These are phyloP conservation scores for Caerostris extrusa DNA, from an alignment of 1,140 invertebrate genomes.

Conservation along the genomic window DNA sequence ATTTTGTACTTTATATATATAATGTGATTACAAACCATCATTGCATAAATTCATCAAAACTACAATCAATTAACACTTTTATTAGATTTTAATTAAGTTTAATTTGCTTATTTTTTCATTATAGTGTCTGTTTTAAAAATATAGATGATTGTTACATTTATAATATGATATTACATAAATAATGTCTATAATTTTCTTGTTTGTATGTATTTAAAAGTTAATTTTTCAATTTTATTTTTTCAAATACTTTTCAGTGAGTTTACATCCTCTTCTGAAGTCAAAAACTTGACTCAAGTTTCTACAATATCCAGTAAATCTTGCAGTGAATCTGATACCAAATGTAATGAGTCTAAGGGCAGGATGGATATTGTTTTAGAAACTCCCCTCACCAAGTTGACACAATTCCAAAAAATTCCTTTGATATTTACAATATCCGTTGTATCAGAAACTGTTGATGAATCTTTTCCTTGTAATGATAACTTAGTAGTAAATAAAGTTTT, in stretches of 20 bases:
- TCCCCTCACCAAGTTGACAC: background rate
- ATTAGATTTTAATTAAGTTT: too few relatives aligned
- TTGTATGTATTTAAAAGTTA: too few relatives aligned
- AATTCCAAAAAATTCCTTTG: constrained; percentile 4
- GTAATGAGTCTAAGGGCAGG: background rate
- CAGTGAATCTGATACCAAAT: background rate
- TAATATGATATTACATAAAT: too few relatives aligned
- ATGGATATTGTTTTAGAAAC: constrained; percentile 30
- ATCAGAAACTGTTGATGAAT: background rate
- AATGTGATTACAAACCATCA: too few relatives aligned
- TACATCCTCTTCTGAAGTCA: background rate
- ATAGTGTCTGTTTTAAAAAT: too few relatives aligned
- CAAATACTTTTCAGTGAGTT: background rate
- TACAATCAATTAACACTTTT: too few relatives aligned
- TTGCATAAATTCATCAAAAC: too few relatives aligned
- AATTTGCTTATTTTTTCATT: too few relatives aligned
- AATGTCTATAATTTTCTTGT: too few relatives aligned
- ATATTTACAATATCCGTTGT: constrained; percentile 51
- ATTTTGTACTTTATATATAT: too few relatives aligned
- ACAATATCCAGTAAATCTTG: background rate
- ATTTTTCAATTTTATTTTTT: too few relatives aligned
- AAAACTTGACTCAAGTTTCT: background rate
- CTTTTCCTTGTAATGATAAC: constrained; percentile 58
- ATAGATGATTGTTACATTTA: too few relatives aligned
- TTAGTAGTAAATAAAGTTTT: constrained; percentile 56